Evolutionary conservation across 2,113 vertebrate genomes (phyloP), one percentile per base, ranked within the genome.

Genomic region (Dromiciops gliroides): DNA sequence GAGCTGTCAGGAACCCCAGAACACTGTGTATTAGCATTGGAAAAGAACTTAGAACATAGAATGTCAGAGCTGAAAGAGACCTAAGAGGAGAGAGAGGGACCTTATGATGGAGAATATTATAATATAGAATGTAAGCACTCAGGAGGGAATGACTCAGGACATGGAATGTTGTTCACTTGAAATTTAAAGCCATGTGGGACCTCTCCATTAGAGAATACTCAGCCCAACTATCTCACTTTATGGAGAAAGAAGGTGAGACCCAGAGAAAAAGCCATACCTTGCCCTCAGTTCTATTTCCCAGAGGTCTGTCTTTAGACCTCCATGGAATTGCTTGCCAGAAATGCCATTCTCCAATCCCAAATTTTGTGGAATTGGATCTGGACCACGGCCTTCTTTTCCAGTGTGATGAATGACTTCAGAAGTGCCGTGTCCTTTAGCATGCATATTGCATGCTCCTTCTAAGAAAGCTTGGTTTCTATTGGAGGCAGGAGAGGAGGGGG

Each of bases 291-390:
- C n/a, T 44, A 8, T 83, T 83, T 83, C n/a, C 67, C 23, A 83
- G 67, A 44, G n/a, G 19, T 44, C 67, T 23, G 67, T 2, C 67
- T 83, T 83, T 83, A 22, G 44, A 89, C 49, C 95, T 95, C 91
- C 51, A 48, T 37, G 52, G 26, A 94, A 91, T 48, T 91, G 31
- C 90, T 93, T 95, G 94, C 48, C 96, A 90, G 51, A 93, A 22
- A 50, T 14, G 31, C 83, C 8, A 22, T 25, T 95, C 92, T 90
- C 8, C 52, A 16, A 83, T 83, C 50, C 22, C 91, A 89, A 50
- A 47, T 94, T 83, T 23, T 90, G 51, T 50, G 28, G 89, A 95
- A 67, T 94, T 48, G 25, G 22, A 92, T 95, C 24, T 37, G 67
- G 94, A 49, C 6, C 50, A 44, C 92, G 47, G 56, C 47, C 23